Conservation (phyloP, 2,797 vertebrate species). For the Brachymystax lenok region DNA sequence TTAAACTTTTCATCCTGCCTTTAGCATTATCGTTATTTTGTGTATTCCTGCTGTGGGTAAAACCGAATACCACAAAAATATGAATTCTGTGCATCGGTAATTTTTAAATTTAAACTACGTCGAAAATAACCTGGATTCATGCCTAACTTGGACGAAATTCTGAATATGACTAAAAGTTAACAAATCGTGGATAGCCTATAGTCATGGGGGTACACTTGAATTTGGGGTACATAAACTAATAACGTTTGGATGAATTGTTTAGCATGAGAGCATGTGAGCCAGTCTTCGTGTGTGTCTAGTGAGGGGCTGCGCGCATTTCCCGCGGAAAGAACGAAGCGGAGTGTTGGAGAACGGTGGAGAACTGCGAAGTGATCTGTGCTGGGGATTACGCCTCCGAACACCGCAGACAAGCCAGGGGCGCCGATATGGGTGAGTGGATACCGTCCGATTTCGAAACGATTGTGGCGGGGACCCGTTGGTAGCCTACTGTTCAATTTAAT, state of each 20-base stretch:
- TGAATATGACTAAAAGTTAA: background rate
- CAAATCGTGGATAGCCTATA: background rate
- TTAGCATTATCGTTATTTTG: background rate
- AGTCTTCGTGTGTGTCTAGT: constrained; percentile 41
- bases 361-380: constrained; percentile 43
- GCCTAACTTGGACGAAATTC: background rate
- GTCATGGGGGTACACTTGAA: background rate
- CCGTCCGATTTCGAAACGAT: constrained; percentile 14
- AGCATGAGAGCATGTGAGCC: constrained; percentile 63
- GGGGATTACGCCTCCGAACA: constrained; percentile 60
- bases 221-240: background rate
- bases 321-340: constrained; percentile 34
- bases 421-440: constrained; percentile 69
- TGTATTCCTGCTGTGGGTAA: background rate
- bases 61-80: background rate
- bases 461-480: background rate
- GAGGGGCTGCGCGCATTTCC: constrained; percentile 32
- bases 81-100: background rate
- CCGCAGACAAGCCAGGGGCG: constrained; percentile 59
- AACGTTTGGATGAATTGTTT: background rate
- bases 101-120: background rate
- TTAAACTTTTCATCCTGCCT: background rate
- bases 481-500: constrained; percentile 2
- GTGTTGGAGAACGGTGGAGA: constrained; percentile 15
- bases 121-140: background rate